phyloP scores from a whole-genome alignment of 2,888 invertebrate species.

The Syrista parreyssii region DNA sequence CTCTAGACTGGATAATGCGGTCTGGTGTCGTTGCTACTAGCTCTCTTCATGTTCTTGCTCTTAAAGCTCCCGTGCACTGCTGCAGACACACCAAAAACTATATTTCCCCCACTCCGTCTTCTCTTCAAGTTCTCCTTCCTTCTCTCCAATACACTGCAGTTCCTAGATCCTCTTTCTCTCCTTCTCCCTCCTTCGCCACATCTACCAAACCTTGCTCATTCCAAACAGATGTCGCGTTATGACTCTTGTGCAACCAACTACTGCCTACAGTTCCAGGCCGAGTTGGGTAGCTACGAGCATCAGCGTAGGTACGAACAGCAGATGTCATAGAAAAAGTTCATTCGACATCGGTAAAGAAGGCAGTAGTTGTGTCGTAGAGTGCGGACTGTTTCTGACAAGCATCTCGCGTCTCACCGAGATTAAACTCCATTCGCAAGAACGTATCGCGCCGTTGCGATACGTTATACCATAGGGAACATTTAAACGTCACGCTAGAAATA shows the following conservation, averaged over 20 bases:
- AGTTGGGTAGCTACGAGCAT: slow-evolving; percentile 4
- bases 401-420: background rate
- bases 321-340: slow-evolving; percentile 46
- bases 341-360: slow-evolving; percentile 10
- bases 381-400: background rate
- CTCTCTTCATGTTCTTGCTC: slow-evolving; percentile 46
- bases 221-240: slow-evolving; percentile 55
- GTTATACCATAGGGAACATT: background rate
- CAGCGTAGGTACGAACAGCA: slow-evolving; percentile 31
- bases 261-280: slow-evolving; percentile 27
- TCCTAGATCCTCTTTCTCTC: slow-evolving; percentile 9
- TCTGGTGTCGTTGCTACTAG: slow-evolving; percentile 32
- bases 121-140: slow-evolving; percentile 9
- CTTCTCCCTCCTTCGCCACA: slow-evolving; percentile 6
- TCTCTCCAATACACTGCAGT: background rate
- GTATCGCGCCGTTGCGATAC: background rate
- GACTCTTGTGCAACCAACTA: slow-evolving; percentile 46
- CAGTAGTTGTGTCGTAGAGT: background rate
- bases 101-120: background rate
- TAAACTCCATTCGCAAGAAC: slow-evolving; percentile 4
- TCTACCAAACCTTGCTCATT: slow-evolving; percentile 38
- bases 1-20: slow-evolving; percentile 31
- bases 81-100: slow-evolving; percentile 12
- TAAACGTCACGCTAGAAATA: background rate
- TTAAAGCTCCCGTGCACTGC: slow-evolving; percentile 25